phyloP scores from a whole-genome alignment of 2,797 vertebrate species.

The Craterocephalus amniculus region DNA sequence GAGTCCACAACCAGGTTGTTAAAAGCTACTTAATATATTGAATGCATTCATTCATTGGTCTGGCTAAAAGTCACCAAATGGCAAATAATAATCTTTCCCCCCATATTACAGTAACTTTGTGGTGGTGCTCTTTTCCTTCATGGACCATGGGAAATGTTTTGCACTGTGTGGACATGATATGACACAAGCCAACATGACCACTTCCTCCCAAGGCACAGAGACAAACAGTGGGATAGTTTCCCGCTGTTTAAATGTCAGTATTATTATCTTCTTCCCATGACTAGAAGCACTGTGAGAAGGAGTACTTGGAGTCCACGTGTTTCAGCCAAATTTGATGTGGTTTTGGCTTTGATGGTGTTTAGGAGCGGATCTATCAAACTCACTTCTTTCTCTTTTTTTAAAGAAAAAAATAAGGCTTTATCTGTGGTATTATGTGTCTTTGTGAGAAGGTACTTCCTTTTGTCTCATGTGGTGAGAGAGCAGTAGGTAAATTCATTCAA shows the following conservation, averaged over 20 bases:
- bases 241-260: constrained; percentile 10
- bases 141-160: constrained; percentile 48
- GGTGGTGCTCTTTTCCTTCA: constrained; percentile 39
- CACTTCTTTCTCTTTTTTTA: background rate
- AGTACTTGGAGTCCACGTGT: constrained; percentile 10
- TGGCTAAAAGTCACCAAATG: constrained; percentile 19
- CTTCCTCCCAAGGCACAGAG: constrained; percentile 36
- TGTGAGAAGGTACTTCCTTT: constrained; percentile 26
- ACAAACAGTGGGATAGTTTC: constrained; percentile 35
- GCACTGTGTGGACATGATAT: constrained; percentile 26
- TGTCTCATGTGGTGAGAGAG: constrained; percentile 25
- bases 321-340: constrained; percentile 3
- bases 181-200: constrained; percentile 38
- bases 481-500: constrained; percentile 51
- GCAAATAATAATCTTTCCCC: constrained; percentile 36
- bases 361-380: constrained; percentile 10
- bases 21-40: constrained; percentile 33
- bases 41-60: constrained; percentile 34
- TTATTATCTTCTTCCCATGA: constrained; percentile 39
- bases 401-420: background rate
- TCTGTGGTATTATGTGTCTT: constrained; percentile 17
- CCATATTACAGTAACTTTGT: constrained; percentile 43
- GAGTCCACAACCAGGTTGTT: constrained; percentile 24
- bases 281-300: constrained; percentile 10
- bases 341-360: constrained; percentile 24